Evolutionary conservation across 2,113 vertebrate genomes (phyloP).

Genomic region (Thryonomys swinderianus): DNA sequence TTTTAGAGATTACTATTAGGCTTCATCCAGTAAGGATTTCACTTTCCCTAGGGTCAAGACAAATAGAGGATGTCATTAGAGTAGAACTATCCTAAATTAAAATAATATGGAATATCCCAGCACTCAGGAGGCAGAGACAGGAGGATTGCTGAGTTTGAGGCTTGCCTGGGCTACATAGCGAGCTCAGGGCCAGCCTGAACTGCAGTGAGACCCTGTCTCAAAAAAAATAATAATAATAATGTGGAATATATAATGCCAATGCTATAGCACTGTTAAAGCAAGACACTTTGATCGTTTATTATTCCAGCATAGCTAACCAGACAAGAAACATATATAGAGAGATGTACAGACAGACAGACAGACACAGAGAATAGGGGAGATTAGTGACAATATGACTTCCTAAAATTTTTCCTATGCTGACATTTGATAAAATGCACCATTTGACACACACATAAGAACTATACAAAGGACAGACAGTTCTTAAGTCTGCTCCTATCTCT

Average conservation of each 20-base stretch:
- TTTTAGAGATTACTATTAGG: constrained; percentile 21
- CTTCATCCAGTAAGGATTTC: neutral
- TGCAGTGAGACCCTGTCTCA: no score
- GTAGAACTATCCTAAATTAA: neutral
- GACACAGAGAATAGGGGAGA: neutral
- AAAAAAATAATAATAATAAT: no score
- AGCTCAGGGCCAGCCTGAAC: no score
- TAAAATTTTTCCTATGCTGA: neutral
- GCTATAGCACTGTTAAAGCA: neutral
- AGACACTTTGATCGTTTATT: neutral
- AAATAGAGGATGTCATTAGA: neutral
- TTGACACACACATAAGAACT: neutral
- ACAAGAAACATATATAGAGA: neutral
- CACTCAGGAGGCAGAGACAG: no score
- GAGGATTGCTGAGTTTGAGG: no score
- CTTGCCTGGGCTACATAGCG: no score
- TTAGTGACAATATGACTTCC: neutral
- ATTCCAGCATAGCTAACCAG: neutral
- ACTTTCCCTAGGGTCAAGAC: neutral
- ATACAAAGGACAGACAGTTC: neutral
- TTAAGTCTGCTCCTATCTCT: neutral
- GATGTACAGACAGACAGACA: neutral
- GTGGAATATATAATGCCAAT: neutral
- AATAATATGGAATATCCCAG: no score
- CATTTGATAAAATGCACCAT: neutral